A percentile compares a stretch with the other conserved stretches of the same genome.
Conservation (phyloP, 2,113 vertebrate species). For the Crypturellus undulatus region DNA sequence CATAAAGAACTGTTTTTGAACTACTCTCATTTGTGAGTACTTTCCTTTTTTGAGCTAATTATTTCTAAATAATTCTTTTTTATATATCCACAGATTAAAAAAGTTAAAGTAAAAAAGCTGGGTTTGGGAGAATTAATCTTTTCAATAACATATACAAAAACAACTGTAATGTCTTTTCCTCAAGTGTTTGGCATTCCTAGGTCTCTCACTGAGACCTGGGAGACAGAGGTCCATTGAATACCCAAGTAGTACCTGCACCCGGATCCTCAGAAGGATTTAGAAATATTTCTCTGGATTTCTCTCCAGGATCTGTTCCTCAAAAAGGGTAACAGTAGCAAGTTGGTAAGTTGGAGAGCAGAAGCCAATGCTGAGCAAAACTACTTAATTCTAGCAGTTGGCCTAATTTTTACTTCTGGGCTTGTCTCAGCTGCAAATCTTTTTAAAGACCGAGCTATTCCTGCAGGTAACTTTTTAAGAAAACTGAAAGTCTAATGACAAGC, state of each 20-base stretch:
- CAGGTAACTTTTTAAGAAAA: background rate
- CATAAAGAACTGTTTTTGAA: background rate
- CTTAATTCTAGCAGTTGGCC: background rate
- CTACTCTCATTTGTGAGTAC: background rate
- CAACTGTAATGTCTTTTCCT: background rate
- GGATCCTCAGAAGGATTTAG: background rate
- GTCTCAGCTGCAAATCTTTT: background rate
- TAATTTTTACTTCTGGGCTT: background rate
- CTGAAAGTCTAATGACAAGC: background rate
- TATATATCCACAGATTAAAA: background rate
- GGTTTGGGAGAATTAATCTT: accelerated
- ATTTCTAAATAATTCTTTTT: background rate
- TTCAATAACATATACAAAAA: background rate
- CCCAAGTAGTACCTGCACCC: background rate
- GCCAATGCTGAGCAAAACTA: background rate
- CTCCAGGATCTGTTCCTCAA: background rate
- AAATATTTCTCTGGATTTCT: background rate
- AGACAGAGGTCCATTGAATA: background rate
- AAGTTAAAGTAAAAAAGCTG: background rate
- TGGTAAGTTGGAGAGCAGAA: background rate
- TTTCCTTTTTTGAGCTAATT: background rate
- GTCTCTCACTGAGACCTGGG: background rate
- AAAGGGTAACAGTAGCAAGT: background rate
- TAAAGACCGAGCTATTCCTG: background rate
- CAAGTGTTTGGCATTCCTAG: background rate